Conservation (phyloP, 2,113 vertebrate genomes). For the Oreochromis tanganicae region DNA sequence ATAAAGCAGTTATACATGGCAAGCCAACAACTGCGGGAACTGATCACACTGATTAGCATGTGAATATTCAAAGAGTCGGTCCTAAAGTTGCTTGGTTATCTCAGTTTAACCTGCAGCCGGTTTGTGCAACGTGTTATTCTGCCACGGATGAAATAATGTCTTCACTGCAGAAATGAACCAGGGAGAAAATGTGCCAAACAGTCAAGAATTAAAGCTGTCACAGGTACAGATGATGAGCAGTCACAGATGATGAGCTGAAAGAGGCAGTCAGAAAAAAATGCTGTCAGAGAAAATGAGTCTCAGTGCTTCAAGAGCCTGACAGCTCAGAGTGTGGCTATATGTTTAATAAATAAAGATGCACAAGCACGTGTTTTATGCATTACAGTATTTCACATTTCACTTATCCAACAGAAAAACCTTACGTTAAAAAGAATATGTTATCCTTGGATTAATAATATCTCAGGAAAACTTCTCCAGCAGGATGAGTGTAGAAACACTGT, state of each 20-base stretch:
- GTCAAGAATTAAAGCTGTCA: not conserved
- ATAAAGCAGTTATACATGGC: not conserved
- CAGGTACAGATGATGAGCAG: constrained; percentile 12
- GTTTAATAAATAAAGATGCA: constrained; percentile 17
- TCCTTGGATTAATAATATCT: not conserved
- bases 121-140: not conserved
- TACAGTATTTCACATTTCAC: not conserved
- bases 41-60: not conserved
- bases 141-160: not conserved
- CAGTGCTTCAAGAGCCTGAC: not conserved
- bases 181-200: constrained; percentile 1
- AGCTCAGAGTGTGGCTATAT: not conserved
- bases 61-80: not conserved
- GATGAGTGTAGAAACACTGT: not conserved
- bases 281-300: constrained; percentile 22
- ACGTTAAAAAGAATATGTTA: not conserved
- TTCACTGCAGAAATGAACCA: not conserved
- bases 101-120: not conserved
- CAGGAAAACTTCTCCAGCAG: not conserved
- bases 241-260: constrained; percentile 7
- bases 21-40: not conserved
- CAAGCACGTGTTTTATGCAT: not conserved
- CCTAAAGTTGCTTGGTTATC: not conserved
- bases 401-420: not conserved
- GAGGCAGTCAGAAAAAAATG: not conserved